phyloP scores from a whole-genome alignment of 2,888 invertebrate species.

The Ophion ellenae region DNA sequence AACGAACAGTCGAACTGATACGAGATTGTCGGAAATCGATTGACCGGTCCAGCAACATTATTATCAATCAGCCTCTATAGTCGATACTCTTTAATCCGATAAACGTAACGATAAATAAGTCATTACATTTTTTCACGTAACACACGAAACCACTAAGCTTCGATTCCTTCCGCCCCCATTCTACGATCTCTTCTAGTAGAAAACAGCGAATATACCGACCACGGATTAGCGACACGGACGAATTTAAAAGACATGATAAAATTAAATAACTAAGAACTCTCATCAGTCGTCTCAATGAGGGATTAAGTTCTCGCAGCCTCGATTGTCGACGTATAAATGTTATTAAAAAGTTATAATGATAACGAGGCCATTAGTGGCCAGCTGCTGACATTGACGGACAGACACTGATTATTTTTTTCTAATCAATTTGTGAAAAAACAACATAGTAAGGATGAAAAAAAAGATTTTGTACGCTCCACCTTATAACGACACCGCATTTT shows the following conservation, averaged over 20 bases:
- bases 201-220: constrained; percentile 59
- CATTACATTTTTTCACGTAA: constrained; percentile 59
- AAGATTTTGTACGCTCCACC: too few relatives aligned
- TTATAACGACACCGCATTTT: too few relatives aligned
- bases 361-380: constrained; percentile 59
- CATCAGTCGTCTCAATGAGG: constrained; percentile 59
- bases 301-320: constrained; percentile 63
- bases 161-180: constrained; percentile 51
- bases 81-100: constrained; percentile 59
- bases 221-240: constrained; percentile 65
- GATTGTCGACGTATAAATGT: constrained; percentile 64
- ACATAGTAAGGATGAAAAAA: neutral
- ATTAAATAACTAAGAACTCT: constrained; percentile 60
- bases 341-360: constrained; percentile 40
- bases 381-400: constrained; percentile 52
- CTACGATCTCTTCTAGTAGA: constrained; percentile 55
- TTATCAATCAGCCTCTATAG: constrained; percentile 55
- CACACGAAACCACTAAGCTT: constrained; percentile 63
- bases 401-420: constrained; percentile 38
- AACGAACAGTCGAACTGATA: neutral
- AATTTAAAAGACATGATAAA: constrained; percentile 48
- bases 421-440: constrained; percentile 3
- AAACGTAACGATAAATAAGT: constrained; percentile 60
- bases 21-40: constrained; percentile 39
- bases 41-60: constrained; percentile 41